phyloP scores from a whole-genome alignment of 2,797 vertebrate species.

The Neosalanx taihuensis region DNA sequence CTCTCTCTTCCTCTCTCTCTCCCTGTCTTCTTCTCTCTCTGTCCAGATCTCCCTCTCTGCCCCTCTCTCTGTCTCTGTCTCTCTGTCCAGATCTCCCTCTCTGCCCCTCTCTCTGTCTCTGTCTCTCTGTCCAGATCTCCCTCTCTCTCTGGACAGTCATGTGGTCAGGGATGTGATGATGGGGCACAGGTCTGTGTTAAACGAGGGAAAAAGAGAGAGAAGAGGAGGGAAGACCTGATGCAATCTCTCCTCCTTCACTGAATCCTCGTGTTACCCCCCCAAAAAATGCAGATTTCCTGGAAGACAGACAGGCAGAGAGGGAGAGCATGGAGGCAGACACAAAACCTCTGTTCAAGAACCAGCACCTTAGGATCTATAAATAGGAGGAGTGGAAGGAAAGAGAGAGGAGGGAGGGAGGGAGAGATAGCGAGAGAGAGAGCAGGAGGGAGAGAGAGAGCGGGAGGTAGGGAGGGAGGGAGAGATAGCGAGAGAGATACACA shows the following conservation, averaged over 20 bases:
- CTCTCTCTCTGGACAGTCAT: not conserved
- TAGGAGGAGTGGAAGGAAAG: conserved; percentile 44
- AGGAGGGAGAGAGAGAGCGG: too few species aligned
- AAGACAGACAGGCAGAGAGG: not conserved
- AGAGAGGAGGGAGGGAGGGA: conserved; percentile 27
- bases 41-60: not conserved
- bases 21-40: not conserved
- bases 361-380: conserved; percentile 44
- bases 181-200: conserved; percentile 11
- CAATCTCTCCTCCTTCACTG: conserved; percentile 51
- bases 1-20: not conserved
- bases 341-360: conserved; percentile 16
- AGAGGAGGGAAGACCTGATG: conserved; percentile 37
- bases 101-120: not conserved
- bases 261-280: conserved; percentile 58
- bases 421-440: conserved; percentile 32
- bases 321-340: not conserved
- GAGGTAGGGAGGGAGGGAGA: too few species aligned
- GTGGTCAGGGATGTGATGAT: not conserved
- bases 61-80: not conserved
- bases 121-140: not conserved
- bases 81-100: not conserved
- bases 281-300: conserved; percentile 48
- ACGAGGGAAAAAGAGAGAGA: conserved; percentile 4
- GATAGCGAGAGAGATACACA: too few species aligned